A percentile compares a stretch with the other conserved stretches of the same genome.
phyloP scores from a whole-genome alignment of 2,797 vertebrate genomes.

The Amniataba percoides region DNA sequence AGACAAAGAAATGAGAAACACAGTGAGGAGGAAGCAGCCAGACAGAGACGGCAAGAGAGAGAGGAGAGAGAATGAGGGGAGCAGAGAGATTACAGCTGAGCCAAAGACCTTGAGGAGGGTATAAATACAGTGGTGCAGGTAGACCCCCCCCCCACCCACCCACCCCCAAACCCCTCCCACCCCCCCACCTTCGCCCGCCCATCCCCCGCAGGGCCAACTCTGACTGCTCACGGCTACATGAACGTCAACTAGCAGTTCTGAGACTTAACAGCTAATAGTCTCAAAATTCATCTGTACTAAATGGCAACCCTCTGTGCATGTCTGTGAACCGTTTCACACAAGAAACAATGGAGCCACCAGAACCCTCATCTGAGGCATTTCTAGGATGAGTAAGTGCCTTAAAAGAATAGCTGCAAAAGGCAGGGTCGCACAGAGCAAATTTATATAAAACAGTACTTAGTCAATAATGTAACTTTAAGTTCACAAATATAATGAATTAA shows the following conservation, averaged over 20 bases:
- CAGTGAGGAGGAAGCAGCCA: slow-evolving; percentile 17
- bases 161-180: too few relatives aligned
- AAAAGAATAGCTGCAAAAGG: background rate
- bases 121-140: slow-evolving; percentile 47
- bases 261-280: slow-evolving; percentile 3
- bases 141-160: too few relatives aligned
- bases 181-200: too few relatives aligned
- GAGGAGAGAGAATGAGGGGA: slow-evolving; percentile 14
- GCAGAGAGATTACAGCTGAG: slow-evolving; percentile 16
- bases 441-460: too few relatives aligned
- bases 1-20: slow-evolving; percentile 41
- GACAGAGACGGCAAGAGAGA: slow-evolving; percentile 5
- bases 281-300: background rate
- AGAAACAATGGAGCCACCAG: background rate
- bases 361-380: background rate
- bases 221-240: slow-evolving; percentile 12
- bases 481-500: background rate
- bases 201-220: slow-evolving; percentile 10
- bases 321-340: background rate
- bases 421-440: background rate
- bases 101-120: slow-evolving; percentile 35
- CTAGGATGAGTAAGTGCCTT: too few relatives aligned
- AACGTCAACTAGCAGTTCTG: slow-evolving; percentile 5
- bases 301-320: background rate
- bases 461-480: too few relatives aligned